Conservation (phyloP, 2,113 vertebrate species). For the Tragelaphus strepsiceros region DNA sequence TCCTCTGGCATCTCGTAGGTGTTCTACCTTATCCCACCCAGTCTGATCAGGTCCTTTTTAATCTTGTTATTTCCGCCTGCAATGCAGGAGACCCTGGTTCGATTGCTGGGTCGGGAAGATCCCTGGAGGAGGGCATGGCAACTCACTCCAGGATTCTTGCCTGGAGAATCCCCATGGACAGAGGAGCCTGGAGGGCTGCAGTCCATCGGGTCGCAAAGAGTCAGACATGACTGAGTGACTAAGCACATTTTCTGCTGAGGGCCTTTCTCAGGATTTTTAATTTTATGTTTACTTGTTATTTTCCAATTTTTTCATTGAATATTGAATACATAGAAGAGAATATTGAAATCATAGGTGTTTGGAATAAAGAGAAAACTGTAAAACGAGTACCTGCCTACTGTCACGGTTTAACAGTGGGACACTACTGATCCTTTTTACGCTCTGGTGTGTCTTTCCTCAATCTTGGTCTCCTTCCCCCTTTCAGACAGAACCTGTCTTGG, state of each 20-base stretch:
- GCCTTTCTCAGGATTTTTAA: background rate
- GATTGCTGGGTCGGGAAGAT: background rate
- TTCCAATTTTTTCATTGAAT: background rate
- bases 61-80: background rate
- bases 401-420: background rate
- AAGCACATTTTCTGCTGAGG: background rate
- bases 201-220: background rate
- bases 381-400: accelerated
- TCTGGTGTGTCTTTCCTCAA: accelerated
- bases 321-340: background rate
- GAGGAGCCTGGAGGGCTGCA: background rate
- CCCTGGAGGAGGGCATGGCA: background rate
- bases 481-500: background rate
- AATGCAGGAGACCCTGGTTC: background rate
- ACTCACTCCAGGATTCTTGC: background rate
- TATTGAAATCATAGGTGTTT: background rate
- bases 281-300: background rate
- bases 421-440: background rate
- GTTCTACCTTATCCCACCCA: background rate
- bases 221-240: background rate
- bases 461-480: background rate
- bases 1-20: background rate
- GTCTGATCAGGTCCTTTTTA: background rate
- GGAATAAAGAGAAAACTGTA: background rate
- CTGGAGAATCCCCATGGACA: background rate